Evolutionary conservation across 2,888 invertebrate species (phyloP).

Genomic region (Sipunculus nudus): DNA sequence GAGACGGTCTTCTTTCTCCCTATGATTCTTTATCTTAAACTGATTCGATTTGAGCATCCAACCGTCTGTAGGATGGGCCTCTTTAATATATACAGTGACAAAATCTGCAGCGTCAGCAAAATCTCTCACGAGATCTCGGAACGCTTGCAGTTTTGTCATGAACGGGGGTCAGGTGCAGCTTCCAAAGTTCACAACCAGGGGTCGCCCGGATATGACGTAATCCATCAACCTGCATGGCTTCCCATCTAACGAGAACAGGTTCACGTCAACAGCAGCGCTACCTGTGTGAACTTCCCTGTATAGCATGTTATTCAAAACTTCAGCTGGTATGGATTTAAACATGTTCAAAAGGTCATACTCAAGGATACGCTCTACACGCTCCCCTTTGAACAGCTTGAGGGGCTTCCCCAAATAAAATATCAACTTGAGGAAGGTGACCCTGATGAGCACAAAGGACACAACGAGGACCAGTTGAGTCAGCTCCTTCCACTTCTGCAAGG

Average conservation of each 20-base stretch:
- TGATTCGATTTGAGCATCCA: slow-evolving; percentile 52
- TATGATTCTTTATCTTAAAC: slow-evolving; percentile 44
- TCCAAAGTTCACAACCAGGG: slow-evolving; percentile 57
- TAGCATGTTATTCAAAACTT: too few species aligned
- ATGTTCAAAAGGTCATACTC: too few species aligned
- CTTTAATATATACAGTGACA: slow-evolving; percentile 55
- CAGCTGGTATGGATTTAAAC: too few species aligned
- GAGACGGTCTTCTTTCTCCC: slow-evolving; percentile 41
- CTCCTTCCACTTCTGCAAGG: too few species aligned
- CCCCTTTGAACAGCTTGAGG: too few species aligned
- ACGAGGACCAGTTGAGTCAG: too few species aligned
- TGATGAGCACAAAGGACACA: too few species aligned
- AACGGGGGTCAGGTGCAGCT: slow-evolving; percentile 61
- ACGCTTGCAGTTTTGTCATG: slow-evolving; percentile 48
- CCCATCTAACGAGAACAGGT: slow-evolving; percentile 17
- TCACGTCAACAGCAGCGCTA: slow-evolving; percentile 18
- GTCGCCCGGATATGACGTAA: slow-evolving; percentile 38
- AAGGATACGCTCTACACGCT: too few species aligned
- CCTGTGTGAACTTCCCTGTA: slow-evolving; percentile 13
- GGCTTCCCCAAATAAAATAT: too few species aligned
- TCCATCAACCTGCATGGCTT: slow-evolving; percentile 18
- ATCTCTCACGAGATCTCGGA: slow-evolving; percentile 45
- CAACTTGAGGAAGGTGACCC: too few species aligned
- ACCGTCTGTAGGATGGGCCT: slow-evolving; percentile 55
- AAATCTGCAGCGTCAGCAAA: slow-evolving; percentile 50